Evolutionary conservation across 2,888 invertebrate genomes (phyloP), one percentile per base, ranked within the genome.

Genomic region (Lasioglossum pauxillum): DNA sequence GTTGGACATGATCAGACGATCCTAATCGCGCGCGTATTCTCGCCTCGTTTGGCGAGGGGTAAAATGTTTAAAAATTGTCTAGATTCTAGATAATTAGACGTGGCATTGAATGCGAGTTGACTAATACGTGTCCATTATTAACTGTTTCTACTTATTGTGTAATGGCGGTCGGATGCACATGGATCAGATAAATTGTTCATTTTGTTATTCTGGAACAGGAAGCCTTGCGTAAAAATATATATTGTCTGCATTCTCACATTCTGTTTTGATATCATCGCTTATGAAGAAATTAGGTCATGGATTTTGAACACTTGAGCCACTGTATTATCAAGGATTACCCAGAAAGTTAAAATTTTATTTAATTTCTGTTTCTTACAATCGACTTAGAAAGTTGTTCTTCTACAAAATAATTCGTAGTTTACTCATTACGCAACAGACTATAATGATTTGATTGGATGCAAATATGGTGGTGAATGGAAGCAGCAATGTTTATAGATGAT

Each of bases 121-220:
- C 35, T 67, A 38, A 67, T 67, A 19, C 35, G 23, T 35, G 3
- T 31, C 23, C 35, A 67, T 67, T 67, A 67, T 67, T 67, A 23
- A 23, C 38, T 38, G 67, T 38, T 67, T 38, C 67, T 23, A 35
- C 67, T 67, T 10, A 67, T 67, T 67, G 67, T 67, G 35, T 67
- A 67, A 67, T 38, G 67, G 0, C 23, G 3, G 67, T 67, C 67
- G 67, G 35, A 19, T 38, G 67, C 67, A 10, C 67, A 67, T 35
- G 67, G 8, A 67, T 67, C 67, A 67, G 67, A 67, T 67, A 67
- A 67, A 67, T 67, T 67, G 10, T 67, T 67, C 67, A 0, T 67
- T 38, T 38, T 35, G 67, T 67, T 38, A 38, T 38, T 38, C 67
- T 38, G 23, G 23, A 38, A 35, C 67, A 67, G 35, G 67, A 67